phyloP scores from a whole-genome alignment of 2,797 vertebrate species.

The Bovichtus diacanthus region DNA sequence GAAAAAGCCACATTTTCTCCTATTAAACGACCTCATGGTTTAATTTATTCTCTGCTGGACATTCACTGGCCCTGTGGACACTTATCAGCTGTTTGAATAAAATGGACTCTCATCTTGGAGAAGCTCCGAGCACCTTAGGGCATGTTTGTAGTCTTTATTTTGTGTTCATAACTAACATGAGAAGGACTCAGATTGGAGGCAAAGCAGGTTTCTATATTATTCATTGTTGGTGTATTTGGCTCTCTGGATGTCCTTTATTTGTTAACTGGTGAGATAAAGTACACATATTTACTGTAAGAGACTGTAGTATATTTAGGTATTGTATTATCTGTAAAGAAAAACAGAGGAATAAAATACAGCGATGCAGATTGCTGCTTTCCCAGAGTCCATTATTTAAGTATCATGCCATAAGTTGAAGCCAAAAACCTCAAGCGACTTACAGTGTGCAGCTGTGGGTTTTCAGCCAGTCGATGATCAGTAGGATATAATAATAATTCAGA shows the following conservation, averaged over 20 bases:
- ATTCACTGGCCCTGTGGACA: constrained; percentile 13
- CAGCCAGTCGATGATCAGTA: constrained; percentile 44
- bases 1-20: constrained; percentile 34
- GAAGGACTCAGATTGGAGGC: constrained; percentile 6
- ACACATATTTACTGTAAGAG: constrained; percentile 30
- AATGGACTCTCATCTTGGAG: constrained; percentile 28
- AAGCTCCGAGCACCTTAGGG: constrained; percentile 37
- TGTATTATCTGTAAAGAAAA: constrained; percentile 24
- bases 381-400: constrained; percentile 25
- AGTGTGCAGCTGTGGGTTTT: constrained; percentile 37
- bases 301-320: constrained; percentile 24
- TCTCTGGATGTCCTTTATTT: constrained; percentile 16
- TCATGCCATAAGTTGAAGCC: constrained; percentile 43
- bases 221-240: constrained; percentile 5
- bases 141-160: constrained; percentile 19
- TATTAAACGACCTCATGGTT: constrained; percentile 33
- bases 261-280: constrained; percentile 12
- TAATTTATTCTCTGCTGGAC: constrained; percentile 32
- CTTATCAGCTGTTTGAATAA: constrained; percentile 26
- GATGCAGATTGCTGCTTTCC: constrained; percentile 40
- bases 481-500: constrained; percentile 32
- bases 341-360: constrained; percentile 21
- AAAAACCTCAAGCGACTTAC: constrained; percentile 24
- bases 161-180: constrained; percentile 25
- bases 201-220: background rate